phyloP scores from a whole-genome alignment of 2,797 vertebrate species.

The Chaetophractus vellerosus region DNA sequence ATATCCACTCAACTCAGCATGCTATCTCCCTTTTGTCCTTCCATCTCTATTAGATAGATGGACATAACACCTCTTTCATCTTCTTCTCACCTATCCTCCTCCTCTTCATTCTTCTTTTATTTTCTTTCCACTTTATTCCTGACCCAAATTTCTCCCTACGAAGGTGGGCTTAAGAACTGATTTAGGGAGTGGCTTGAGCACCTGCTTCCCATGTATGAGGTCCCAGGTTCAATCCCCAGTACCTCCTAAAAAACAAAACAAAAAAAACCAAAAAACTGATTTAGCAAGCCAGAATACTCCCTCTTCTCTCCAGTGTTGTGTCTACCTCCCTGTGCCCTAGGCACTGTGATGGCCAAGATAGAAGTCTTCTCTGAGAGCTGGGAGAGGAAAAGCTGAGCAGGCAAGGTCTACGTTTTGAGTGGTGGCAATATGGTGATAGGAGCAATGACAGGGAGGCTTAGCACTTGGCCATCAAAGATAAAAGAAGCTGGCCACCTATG shows the following conservation, averaged over 20 bases:
- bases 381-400: not conserved
- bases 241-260: too few species aligned
- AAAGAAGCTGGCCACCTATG: not conserved
- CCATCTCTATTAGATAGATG: not conserved
- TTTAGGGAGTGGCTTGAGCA: too few species aligned
- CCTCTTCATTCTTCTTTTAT: not conserved
- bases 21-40: not conserved
- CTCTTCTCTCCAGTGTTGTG: not conserved
- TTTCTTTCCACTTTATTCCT: not conserved
- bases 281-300: not conserved
- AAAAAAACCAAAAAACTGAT: not conserved
- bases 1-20: fast-evolving
- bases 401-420: not conserved
- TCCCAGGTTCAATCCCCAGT: too few species aligned
- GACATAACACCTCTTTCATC: not conserved
- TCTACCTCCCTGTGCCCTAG: not conserved
- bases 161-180: not conserved
- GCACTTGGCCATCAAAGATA: not conserved
- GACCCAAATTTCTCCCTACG: not conserved
- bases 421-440: not conserved
- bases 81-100: not conserved
- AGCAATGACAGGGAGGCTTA: not conserved
- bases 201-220: too few species aligned
- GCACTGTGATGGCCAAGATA: not conserved
- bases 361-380: not conserved